Percentiles rank a stretch among this genome's conserved stretches.
These are phyloP conservation scores for Nothocercus julius DNA, from an alignment of 2,113 vertebrate genomes.

Conservation along the genomic window DNA sequence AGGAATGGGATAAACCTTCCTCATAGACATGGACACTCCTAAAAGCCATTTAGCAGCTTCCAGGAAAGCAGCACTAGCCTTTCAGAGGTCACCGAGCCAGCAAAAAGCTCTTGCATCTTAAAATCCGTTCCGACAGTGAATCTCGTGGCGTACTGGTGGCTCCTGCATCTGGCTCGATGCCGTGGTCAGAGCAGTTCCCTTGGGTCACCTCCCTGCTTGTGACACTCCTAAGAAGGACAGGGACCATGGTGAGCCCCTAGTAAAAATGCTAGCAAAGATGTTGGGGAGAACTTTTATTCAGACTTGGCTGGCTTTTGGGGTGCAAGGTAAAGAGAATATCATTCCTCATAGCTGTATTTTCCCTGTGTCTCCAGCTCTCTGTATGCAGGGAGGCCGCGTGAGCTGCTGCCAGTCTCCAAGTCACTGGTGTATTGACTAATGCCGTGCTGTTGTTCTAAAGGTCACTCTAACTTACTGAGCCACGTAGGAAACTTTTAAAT, in stretches of 20 bases:
- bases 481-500: neutral
- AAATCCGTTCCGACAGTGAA: neutral
- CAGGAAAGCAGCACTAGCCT: neutral
- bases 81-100: neutral
- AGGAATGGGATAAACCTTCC: neutral
- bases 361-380: neutral
- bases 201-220: rapidly evolving
- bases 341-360: neutral
- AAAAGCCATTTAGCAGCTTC: neutral
- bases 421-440: neutral
- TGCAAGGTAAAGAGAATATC: neutral
- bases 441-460: neutral
- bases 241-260: rapidly evolving
- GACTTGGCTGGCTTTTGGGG: rapidly evolving
- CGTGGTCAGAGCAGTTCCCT: neutral
- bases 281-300: neutral
- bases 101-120: neutral
- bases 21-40: neutral
- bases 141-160: neutral
- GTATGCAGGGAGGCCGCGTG: neutral
- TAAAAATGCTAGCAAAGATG: neutral
- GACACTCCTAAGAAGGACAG: neutral
- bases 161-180: neutral
- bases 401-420: neutral
- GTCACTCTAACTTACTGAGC: neutral